A percentile compares a stretch with the other conserved stretches of the same genome.
Evolutionary conservation across 2,113 vertebrate genomes (phyloP).

Genomic region (Diphyllodes magnificus): DNA sequence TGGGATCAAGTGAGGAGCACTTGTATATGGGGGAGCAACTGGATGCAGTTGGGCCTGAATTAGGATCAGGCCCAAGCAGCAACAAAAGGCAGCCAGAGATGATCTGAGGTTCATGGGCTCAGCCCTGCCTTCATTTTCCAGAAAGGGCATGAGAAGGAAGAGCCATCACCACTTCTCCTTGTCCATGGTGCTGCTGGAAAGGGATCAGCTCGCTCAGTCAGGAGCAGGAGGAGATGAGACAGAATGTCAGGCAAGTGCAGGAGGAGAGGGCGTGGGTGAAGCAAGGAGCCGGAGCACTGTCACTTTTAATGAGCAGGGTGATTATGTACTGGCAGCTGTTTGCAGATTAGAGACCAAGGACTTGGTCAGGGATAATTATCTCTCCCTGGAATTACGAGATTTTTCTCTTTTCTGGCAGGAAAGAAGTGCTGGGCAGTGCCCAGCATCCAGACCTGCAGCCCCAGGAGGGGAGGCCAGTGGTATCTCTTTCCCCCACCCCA

Average conservation of each 20-base stretch:
- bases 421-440: background rate
- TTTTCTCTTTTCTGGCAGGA: constrained; percentile 1
- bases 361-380: constrained; percentile 2
- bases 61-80: background rate
- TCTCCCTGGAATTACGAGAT: background rate
- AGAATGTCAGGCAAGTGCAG: background rate
- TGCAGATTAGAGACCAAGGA: background rate
- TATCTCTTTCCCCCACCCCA: background rate
- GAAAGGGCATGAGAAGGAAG: fast-evolving
- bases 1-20: background rate
- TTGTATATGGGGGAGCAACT: fast-evolving
- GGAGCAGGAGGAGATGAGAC: background rate
- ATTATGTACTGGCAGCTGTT: constrained; percentile 7
- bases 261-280: background rate
- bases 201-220: fast-evolving
- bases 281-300: background rate
- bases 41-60: background rate
- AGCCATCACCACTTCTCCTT: background rate
- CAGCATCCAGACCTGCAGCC: background rate
- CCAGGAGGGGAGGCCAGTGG: background rate
- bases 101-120: background rate
- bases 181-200: background rate
- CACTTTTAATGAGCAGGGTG: background rate
- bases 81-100: background rate
- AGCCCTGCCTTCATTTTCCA: background rate